These are phyloP conservation scores for Drosophila subobscura DNA, from an alignment of 1,140 invertebrate species.

Conservation along the genomic window DNA sequence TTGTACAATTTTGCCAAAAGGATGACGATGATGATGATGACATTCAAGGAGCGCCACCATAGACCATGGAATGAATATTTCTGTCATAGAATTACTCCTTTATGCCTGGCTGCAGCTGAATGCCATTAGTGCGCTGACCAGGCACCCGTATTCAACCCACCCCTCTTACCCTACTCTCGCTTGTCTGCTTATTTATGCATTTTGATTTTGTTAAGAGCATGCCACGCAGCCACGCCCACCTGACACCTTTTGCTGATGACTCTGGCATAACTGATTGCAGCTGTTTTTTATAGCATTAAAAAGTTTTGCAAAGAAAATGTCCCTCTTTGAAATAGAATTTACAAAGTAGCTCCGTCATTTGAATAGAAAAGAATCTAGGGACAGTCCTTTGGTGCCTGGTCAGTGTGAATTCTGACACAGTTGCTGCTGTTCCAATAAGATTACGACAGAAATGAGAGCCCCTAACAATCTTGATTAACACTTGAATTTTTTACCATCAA, in stretches of 20 bases:
- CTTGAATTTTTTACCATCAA: slow-evolving; percentile 53
- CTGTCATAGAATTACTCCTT: slow-evolving; percentile 43
- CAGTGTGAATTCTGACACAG: slow-evolving; percentile 34
- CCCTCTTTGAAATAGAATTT: slow-evolving; percentile 26
- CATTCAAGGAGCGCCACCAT: slow-evolving; percentile 6
- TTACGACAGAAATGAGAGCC: neutral
- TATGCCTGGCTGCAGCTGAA: slow-evolving; percentile 58
- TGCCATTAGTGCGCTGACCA: slow-evolving; percentile 53
- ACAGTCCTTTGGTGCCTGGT: slow-evolving; percentile 18
- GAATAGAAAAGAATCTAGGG: slow-evolving; percentile 5
- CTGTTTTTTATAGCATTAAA: slow-evolving; percentile 51
- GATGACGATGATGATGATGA: slow-evolving; percentile 6
- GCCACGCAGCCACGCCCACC: slow-evolving; percentile 7
- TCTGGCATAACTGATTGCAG: slow-evolving; percentile 41
- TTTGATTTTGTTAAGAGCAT: slow-evolving; percentile 65
- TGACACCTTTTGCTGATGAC: slow-evolving; percentile 50
- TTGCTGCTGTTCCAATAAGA: slow-evolving; percentile 31
- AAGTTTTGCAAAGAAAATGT: slow-evolving; percentile 31
- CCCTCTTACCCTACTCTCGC: neutral
- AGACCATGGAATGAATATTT: neutral
- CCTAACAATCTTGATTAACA: slow-evolving; percentile 48
- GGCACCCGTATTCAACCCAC: neutral
- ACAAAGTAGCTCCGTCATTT: slow-evolving; percentile 27
- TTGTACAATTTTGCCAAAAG: slow-evolving; percentile 16
- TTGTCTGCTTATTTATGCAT: slow-evolving; percentile 66